phyloP scores from a whole-genome alignment of 1,140 invertebrate species.

The Scaptodrosophila lebanonensis region DNA sequence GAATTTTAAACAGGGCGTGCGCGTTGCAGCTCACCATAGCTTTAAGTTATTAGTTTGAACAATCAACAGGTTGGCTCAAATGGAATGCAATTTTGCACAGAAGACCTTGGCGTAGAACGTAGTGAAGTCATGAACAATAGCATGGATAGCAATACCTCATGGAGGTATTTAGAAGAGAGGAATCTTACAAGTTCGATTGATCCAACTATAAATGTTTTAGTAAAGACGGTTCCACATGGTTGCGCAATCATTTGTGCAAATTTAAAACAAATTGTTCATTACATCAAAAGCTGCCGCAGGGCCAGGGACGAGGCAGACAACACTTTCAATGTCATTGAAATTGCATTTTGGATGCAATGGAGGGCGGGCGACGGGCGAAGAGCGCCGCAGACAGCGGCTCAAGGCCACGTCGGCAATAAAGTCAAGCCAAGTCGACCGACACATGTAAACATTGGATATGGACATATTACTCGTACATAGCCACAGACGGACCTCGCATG shows the following conservation, averaged over 20 bases:
- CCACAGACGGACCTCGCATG: too few relatives aligned
- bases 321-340: slow-evolving; percentile 68
- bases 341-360: slow-evolving; percentile 35
- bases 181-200: background rate
- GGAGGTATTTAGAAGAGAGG: too few relatives aligned
- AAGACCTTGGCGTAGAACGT: slow-evolving; percentile 40
- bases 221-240: slow-evolving; percentile 26
- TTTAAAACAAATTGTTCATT: slow-evolving; percentile 1
- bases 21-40: slow-evolving; percentile 16
- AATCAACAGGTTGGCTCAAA: slow-evolving; percentile 24
- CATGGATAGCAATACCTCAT: too few relatives aligned
- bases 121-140: slow-evolving; percentile 25
- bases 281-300: too few relatives aligned
- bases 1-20: slow-evolving; percentile 56
- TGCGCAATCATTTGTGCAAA: slow-evolving; percentile 52
- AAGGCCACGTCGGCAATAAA: slow-evolving; percentile 41
- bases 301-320: too few relatives aligned
- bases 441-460: slow-evolving; percentile 20
- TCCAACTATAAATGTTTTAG: slow-evolving; percentile 1
- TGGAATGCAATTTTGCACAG: slow-evolving; percentile 30
- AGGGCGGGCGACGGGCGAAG: slow-evolving; percentile 7
- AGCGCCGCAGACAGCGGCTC: slow-evolving; percentile 13
- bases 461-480: slow-evolving; percentile 1
- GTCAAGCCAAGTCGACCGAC: slow-evolving; percentile 50
- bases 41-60: slow-evolving; percentile 28